Conservation (phyloP, 2,113 vertebrate species). For the Turdus rufiventris region DNA sequence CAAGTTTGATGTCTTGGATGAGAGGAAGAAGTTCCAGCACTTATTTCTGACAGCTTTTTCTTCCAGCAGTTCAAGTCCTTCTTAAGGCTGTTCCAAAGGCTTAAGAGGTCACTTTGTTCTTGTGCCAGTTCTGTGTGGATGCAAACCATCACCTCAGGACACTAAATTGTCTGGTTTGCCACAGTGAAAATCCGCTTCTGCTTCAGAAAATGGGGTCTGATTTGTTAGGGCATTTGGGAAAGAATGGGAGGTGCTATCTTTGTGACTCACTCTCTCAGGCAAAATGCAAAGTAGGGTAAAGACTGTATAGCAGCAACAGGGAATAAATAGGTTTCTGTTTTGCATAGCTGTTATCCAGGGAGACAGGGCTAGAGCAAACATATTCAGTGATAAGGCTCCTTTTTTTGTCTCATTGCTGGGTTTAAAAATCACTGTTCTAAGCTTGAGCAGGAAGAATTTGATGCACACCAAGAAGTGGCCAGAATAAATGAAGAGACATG, state of each 20-base stretch:
- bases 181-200: background rate
- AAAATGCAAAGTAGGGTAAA: constrained; percentile 10
- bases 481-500: background rate
- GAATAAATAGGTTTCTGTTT: constrained; percentile 9
- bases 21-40: background rate
- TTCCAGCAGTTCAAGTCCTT: background rate
- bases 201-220: background rate
- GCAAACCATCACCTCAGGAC: background rate
- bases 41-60: background rate
- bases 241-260: background rate
- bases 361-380: constrained; percentile 5
- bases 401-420: background rate
- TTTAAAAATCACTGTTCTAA: background rate
- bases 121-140: background rate
- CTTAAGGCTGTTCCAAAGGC: background rate
- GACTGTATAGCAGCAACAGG: background rate
- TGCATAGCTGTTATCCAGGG: background rate
- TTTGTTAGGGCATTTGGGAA: background rate
- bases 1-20: background rate
- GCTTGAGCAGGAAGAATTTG: background rate
- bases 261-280: constrained; percentile 2
- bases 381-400: background rate
- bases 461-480: background rate
- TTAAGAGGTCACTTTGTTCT: background rate
- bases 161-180: background rate